These are phyloP conservation scores for Ostrea edulis DNA, from an alignment of 1,140 invertebrate genomes.

Conservation along the genomic window DNA sequence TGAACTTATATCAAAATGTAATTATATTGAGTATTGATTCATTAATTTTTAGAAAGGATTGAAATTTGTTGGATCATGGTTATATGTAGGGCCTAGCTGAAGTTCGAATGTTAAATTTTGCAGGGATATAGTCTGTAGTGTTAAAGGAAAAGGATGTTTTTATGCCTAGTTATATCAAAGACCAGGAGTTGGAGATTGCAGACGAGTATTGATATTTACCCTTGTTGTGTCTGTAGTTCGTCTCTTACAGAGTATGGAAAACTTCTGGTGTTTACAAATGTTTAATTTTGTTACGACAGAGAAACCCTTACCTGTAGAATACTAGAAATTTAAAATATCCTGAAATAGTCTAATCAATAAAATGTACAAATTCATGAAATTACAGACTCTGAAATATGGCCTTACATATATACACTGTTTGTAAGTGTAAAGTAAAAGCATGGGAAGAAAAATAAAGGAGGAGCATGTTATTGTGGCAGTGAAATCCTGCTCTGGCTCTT, in stretches of 20 bases:
- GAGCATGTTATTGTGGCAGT: not conserved
- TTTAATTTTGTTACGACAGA: not conserved
- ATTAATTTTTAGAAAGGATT: too few relatives aligned
- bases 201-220: slow-evolving; percentile 30
- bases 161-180: not conserved
- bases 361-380: too few relatives aligned
- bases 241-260: not conserved
- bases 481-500: not conserved
- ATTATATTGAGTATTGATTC: too few relatives aligned
- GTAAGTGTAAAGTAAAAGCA: not conserved
- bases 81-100: not conserved
- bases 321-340: not conserved
- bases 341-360: too few relatives aligned
- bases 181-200: not conserved
- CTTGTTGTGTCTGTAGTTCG: not conserved
- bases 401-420: too few relatives aligned
- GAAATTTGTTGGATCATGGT: too few relatives aligned
- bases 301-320: not conserved
- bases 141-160: slow-evolving; percentile 28
- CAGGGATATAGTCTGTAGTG: too few relatives aligned
- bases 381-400: too few relatives aligned
- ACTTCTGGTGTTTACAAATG: not conserved
- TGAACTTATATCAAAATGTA: too few relatives aligned
- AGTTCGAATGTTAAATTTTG: not conserved
- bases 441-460: not conserved